Base-by-base conservation (phyloP, 1,140 invertebrate genomes). In the Nasonia longicornis region DNA sequence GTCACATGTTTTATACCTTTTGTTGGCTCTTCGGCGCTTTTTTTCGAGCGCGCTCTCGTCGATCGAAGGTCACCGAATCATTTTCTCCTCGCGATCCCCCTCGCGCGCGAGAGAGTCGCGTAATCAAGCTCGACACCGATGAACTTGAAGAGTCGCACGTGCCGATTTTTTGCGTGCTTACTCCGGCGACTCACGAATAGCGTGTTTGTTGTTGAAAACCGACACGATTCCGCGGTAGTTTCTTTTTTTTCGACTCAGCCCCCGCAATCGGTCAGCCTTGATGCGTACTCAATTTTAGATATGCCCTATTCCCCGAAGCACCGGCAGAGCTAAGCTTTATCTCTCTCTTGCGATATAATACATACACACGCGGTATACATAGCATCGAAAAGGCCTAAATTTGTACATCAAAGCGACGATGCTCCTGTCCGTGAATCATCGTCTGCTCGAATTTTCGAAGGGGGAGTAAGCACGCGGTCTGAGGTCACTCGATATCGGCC, bases 331-430 rank as follows among this genome's bases (percentile, higher is more conserved):
- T 6, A 35, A 35, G 35, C 35, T 66, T 58, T 64, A 64, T 73
- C 63, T 52, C 4, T 7, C 20, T 52, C 14, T 3, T 31, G 22
- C 26, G 22, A 79, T 35, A 63, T 22, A 74, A n/a, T 14, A 31
- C 20, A 29, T n/a, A 26, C 20, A 14, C 31, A 4, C 35, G 58
- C 22, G 8, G n/a, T 64, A n/a, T 64, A n/a, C 20, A 22, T 6
- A 8, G 20, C 58, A 67, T 20, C 35, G 35, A 80, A 74, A 80
- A 12, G 45, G 42, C 79, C 71, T 80, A 80, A 73, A 80, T 67
- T 67, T 80, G 79, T 74, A 80, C 79, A 80, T 80, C 79, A 80
- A 80, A 74, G 71, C 48, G 7, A 2, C 22, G 12, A 42, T 42
- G 7, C 38, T 8, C 14, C 73, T 74, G 22, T 20, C 20, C 66